These are phyloP conservation scores for Argyrosomus regius DNA, from an alignment of 2,797 vertebrate genomes.

Conservation along the genomic window DNA sequence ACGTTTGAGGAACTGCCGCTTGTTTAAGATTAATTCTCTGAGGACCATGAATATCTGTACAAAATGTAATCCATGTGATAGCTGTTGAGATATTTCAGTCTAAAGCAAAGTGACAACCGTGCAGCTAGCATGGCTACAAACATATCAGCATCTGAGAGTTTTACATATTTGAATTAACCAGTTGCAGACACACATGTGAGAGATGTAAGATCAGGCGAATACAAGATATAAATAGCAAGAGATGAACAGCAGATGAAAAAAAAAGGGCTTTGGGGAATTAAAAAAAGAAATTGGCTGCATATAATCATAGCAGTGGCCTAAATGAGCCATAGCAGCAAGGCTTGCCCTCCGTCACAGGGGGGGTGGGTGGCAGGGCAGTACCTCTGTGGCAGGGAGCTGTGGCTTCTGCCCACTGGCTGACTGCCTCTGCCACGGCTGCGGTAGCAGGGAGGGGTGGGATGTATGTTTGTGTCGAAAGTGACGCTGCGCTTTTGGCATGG, in stretches of 20 bases:
- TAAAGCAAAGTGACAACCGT: background rate
- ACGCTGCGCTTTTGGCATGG: slow-evolving; percentile 72
- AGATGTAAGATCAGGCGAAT: slow-evolving; percentile 17
- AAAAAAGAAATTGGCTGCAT: slow-evolving; percentile 22
- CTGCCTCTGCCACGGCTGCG: slow-evolving; percentile 65
- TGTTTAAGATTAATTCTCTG: background rate
- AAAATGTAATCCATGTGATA: background rate
- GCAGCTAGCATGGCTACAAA: background rate
- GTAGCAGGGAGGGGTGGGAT: slow-evolving; percentile 63
- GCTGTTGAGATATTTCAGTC: background rate
- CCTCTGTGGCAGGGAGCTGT: slow-evolving; percentile 48
- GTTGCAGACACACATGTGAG: slow-evolving; percentile 10
- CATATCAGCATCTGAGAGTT: slow-evolving; percentile 10
- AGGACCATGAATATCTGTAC: background rate
- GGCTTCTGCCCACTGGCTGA: slow-evolving; percentile 62
- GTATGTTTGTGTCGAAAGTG: slow-evolving; percentile 75
- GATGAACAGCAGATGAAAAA: slow-evolving; percentile 40
- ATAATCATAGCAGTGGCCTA: slow-evolving; percentile 31
- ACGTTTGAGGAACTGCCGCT: no score
- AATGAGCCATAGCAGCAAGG: slow-evolving; percentile 33
- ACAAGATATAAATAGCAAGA: slow-evolving; percentile 37
- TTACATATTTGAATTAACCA: slow-evolving; percentile 1
- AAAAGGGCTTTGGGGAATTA: slow-evolving; percentile 7
- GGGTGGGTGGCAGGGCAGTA: slow-evolving; percentile 20
- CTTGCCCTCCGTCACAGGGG: slow-evolving; percentile 32